Percentiles rank a stretch among this genome's conserved stretches.
Evolutionary conservation across 1,140 invertebrate genomes (phyloP).

Genomic region (Hesperophylax magnus): DNA sequence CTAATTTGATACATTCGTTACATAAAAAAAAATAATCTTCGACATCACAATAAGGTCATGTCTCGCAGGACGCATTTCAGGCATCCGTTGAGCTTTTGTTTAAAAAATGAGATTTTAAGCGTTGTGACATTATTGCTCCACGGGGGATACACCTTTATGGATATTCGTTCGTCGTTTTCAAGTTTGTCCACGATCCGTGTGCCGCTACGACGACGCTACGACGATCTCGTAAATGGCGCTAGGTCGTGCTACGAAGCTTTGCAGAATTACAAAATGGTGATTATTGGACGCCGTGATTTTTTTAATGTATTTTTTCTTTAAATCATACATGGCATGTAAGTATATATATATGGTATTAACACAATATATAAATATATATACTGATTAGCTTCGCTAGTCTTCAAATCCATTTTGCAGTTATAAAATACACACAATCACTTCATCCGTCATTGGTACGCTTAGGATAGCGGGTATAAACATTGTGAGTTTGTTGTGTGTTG

Average conservation of each 20-base stretch:
- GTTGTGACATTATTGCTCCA: slow-evolving; percentile 54
- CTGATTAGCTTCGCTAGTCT: too few relatives aligned
- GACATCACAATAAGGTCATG: slow-evolving; percentile 1
- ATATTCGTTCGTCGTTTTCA: slow-evolving; percentile 43
- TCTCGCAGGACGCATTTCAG: slow-evolving; percentile 35
- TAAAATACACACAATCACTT: too few relatives aligned
- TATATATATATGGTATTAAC: too few relatives aligned
- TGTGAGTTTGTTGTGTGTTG: background rate
- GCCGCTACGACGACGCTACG: slow-evolving; percentile 22
- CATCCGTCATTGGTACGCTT: too few relatives aligned
- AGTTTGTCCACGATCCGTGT: background rate
- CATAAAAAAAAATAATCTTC: slow-evolving; percentile 14
- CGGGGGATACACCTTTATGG: slow-evolving; percentile 56
- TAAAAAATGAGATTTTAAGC: slow-evolving; percentile 57
- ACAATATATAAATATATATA: too few relatives aligned
- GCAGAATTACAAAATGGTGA: background rate
- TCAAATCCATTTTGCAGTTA: too few relatives aligned
- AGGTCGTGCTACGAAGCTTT: background rate
- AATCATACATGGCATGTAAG: too few relatives aligned
- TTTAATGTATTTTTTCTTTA: too few relatives aligned
- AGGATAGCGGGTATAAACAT: background rate
- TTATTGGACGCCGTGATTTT: too few relatives aligned
- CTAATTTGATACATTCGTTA: too few relatives aligned
- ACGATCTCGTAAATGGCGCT: background rate
- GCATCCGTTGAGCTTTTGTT: slow-evolving; percentile 43